phyloP scores from a whole-genome alignment of 2,113 vertebrate species.

The Bungarus multicinctus region DNA sequence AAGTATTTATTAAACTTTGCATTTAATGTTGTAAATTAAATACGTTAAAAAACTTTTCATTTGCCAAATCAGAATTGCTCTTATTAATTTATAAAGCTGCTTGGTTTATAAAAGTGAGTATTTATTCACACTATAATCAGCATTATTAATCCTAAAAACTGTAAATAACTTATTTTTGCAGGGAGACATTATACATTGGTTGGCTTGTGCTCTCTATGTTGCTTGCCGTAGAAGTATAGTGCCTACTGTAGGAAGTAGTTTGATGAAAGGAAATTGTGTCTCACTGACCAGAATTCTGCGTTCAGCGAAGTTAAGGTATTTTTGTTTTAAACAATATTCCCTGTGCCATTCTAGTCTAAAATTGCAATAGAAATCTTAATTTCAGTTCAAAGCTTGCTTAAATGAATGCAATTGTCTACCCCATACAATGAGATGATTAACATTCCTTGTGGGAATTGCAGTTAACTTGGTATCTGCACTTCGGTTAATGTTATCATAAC shows the following conservation, averaged over 20 bases:
- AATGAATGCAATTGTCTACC: neutral
- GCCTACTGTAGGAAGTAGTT: constrained; percentile 89
- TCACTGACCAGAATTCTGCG: constrained; percentile 95
- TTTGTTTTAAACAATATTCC: neutral
- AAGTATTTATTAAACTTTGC: neutral
- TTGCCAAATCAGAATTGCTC: neutral
- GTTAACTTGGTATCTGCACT: neutral
- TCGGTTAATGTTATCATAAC: neutral
- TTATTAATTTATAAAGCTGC: neutral
- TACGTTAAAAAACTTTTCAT: neutral
- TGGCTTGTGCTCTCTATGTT: constrained; percentile 91
- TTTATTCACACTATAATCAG: neutral
- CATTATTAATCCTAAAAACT: neutral
- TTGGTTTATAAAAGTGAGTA: neutral
- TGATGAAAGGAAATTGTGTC: constrained; percentile 96
- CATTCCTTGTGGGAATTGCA: neutral
- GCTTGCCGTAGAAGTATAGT: constrained; percentile 89
- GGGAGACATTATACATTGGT: constrained; percentile 93
- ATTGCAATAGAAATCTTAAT: neutral
- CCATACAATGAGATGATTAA: neutral
- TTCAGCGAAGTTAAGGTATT: constrained; percentile 90
- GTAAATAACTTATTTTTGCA: constrained; percentile 53
- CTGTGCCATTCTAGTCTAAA: neutral
- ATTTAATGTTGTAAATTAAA: neutral
- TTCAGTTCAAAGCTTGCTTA: neutral